These are phyloP conservation scores for Ennomos quercinarius DNA, from an alignment of 2,888 invertebrate species.

Conservation along the genomic window DNA sequence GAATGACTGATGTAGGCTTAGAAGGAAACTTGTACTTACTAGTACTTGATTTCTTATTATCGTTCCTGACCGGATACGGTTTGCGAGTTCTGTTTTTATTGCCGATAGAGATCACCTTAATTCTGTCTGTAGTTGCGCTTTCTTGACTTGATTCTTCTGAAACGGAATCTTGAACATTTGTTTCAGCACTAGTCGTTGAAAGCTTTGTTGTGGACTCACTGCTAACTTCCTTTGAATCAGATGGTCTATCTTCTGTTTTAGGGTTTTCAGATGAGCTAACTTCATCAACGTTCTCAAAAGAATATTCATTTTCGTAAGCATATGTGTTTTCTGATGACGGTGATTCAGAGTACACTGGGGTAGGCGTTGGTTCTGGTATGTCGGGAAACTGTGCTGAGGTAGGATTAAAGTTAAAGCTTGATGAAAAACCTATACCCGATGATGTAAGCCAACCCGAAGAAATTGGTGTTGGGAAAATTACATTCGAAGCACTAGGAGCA, in stretches of 20 bases:
- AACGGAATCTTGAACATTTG: conserved; percentile 45
- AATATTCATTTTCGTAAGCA: conserved; percentile 63
- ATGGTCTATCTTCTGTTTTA: conserved; percentile 44
- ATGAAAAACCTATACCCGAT: conserved; percentile 73
- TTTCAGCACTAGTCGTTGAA: conserved; percentile 45
- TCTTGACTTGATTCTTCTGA: conserved; percentile 62
- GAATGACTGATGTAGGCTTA: conserved; percentile 60
- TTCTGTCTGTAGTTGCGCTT: conserved; percentile 60
- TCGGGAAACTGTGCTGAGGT: conserved; percentile 68
- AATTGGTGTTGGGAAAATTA: conserved; percentile 75
- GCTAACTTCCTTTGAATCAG: conserved; percentile 49
- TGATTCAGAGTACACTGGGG: conserved; percentile 46
- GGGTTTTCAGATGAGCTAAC: conserved; percentile 53
- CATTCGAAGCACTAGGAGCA: conserved; percentile 52
- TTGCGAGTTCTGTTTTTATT: conserved; percentile 72
- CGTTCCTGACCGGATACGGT: conserved; percentile 68
- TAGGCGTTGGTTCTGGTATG: conserved; percentile 50
- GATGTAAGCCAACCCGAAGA: conserved; percentile 80
- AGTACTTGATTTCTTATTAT: conserved; percentile 62
- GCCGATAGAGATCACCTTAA: conserved; percentile 59
- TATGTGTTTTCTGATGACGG: conserved; percentile 59
- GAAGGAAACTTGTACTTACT: conserved; percentile 62
- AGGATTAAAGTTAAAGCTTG: conserved; percentile 71
- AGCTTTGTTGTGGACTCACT: conserved; percentile 50
- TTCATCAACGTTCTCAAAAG: conserved; percentile 57